These are phyloP conservation scores for Acomys russatus DNA, from an alignment of 2,797 vertebrate species.

Conservation along the genomic window DNA sequence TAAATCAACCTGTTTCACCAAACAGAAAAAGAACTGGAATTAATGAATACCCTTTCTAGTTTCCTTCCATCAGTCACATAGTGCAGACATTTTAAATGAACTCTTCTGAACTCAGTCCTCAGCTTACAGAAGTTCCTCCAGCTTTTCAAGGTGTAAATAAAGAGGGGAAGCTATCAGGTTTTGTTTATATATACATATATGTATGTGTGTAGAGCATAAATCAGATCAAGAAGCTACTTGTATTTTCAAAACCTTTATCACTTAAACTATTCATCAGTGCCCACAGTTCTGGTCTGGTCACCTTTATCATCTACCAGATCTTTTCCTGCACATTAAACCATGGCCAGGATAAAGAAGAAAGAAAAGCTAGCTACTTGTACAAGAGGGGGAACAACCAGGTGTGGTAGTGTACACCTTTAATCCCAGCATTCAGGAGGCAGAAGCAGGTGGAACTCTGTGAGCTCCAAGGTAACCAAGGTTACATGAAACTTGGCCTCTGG, in stretches of 20 bases:
- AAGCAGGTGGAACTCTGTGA: not conserved
- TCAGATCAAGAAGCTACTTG: conserved; percentile 33
- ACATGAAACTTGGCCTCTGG: not conserved
- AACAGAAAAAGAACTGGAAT: conserved; percentile 59
- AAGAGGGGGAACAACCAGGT: conserved; percentile 46
- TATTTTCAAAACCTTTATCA: conserved; percentile 54
- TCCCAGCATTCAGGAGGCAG: not conserved
- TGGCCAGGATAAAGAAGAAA: conserved; percentile 23
- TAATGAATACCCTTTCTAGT: conserved; percentile 53
- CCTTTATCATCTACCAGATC: conserved; percentile 39
- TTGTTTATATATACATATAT: conserved; percentile 49
- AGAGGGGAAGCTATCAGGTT: conserved; percentile 48
- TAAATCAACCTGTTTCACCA: conserved; percentile 44
- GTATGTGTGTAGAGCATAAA: not conserved
- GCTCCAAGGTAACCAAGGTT: not conserved
- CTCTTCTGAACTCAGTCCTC: conserved; percentile 56
- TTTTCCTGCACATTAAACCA: conserved; percentile 46
- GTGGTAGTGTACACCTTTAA: not conserved
- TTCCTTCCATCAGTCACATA: conserved; percentile 48
- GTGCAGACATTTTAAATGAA: conserved; percentile 51
- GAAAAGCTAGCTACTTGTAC: not conserved
- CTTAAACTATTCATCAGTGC: not conserved
- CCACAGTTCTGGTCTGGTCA: conserved; percentile 6
- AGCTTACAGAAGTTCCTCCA: conserved; percentile 41
- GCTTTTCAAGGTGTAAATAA: conserved; percentile 16